phyloP scores from a whole-genome alignment of 2,113 vertebrate genomes.

The Bos indicus region DNA sequence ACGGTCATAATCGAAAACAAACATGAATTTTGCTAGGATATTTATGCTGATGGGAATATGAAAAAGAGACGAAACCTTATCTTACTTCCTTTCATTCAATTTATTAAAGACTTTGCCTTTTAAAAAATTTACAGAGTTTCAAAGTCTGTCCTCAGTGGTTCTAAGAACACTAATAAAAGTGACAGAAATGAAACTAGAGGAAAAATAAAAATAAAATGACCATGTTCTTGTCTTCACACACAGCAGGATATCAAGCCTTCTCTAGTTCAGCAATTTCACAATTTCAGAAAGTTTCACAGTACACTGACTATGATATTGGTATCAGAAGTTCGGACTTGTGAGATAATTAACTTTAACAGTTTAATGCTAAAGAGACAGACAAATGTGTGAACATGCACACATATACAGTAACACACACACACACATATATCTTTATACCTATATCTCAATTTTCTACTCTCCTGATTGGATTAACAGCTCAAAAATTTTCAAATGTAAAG shows the following conservation, averaged over 20 bases:
- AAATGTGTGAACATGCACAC: background rate
- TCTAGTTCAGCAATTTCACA: background rate
- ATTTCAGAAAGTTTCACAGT: background rate
- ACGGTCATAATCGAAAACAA: background rate
- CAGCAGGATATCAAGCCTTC: background rate
- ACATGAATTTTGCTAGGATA: background rate
- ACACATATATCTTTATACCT: background rate
- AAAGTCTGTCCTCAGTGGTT: conserved; percentile 17
- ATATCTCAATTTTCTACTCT: background rate
- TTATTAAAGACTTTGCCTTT: background rate
- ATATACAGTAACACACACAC: background rate
- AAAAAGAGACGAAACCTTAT: background rate
- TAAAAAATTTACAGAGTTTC: conserved; percentile 26
- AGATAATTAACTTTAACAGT: background rate
- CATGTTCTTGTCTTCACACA: background rate
- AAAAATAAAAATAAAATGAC: conserved; percentile 41
- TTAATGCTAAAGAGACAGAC: background rate
- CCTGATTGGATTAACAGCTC: background rate
- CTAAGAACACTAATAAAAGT: conserved; percentile 43
- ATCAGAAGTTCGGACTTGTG: background rate
- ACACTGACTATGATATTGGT: background rate
- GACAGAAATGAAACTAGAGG: conserved; percentile 22
- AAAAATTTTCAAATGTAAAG: background rate
- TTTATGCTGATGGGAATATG: background rate
- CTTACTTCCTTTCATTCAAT: background rate